Conservation (phyloP, 2,797 vertebrate species). For the Pseudopleuronectes americanus region DNA sequence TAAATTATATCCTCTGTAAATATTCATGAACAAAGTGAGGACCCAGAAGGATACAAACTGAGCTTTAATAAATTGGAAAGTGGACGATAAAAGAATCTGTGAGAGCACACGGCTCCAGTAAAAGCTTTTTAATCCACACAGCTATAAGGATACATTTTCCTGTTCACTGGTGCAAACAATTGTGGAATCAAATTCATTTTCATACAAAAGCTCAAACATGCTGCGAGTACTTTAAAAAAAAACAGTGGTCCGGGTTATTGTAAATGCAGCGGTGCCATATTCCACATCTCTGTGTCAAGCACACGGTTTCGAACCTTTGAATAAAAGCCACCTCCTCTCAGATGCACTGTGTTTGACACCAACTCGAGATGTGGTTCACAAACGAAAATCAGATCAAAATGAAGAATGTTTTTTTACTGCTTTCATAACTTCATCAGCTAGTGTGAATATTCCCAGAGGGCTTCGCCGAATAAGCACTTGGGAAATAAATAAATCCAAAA, state of each 20-base stretch:
- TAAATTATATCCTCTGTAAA: constrained; percentile 10
- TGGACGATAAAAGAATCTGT: constrained; percentile 35
- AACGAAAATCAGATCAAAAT: background rate
- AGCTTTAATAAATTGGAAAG: constrained; percentile 40
- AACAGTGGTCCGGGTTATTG: constrained; percentile 16
- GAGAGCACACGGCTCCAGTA: constrained; percentile 24
- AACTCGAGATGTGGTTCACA: background rate
- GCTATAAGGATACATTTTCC: constrained; percentile 56
- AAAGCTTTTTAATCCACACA: constrained; percentile 40
- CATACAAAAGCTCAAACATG: constrained; percentile 55
- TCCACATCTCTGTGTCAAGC: constrained; percentile 47
- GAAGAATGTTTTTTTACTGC: background rate
- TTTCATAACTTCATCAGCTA: background rate
- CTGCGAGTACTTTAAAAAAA: constrained; percentile 29
- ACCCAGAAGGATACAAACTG: constrained; percentile 4
- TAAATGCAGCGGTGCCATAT: constrained; percentile 42
- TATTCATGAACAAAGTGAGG: constrained; percentile 18
- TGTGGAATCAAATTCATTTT: constrained; percentile 50
- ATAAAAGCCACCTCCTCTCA: constrained; percentile 29
- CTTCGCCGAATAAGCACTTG: too few relatives aligned
- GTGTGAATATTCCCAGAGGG: too few relatives aligned
- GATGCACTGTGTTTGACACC: constrained; percentile 11
- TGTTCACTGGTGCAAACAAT: constrained; percentile 64
- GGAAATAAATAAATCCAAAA: background rate
- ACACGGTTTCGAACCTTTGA: too few relatives aligned